phyloP scores from a whole-genome alignment of 2,888 invertebrate species.

The Oscheius onirici region DNA sequence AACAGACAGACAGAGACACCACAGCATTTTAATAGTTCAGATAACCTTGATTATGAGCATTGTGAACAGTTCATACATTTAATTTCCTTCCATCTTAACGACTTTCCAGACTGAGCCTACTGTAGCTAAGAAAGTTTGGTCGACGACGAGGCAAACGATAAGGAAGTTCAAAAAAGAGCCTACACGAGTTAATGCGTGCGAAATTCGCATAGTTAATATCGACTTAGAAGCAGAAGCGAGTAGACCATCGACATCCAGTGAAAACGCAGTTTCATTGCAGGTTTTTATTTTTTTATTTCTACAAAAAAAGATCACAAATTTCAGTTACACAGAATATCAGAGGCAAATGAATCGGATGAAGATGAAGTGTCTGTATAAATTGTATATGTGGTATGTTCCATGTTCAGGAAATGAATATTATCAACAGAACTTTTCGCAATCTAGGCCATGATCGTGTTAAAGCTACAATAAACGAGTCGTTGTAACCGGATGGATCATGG shows the following conservation, averaged over 20 bases:
- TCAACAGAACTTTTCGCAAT: conserved; percentile 24
- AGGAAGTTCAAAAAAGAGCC: conserved; percentile 59
- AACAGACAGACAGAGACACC: no score
- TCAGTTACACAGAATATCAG: conserved; percentile 21
- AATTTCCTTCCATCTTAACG: no score
- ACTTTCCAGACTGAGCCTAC: conserved; percentile 63
- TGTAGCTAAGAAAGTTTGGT: conserved; percentile 68
- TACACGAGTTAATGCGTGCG: conserved; percentile 42
- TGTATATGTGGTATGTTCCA: neutral
- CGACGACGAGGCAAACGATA: conserved; percentile 66
- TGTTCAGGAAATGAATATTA: conserved; percentile 13
- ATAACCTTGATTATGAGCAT: no score
- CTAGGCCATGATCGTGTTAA: conserved; percentile 27
- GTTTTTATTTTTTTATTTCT: neutral
- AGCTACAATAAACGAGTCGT: conserved; percentile 21
- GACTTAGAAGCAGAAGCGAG: conserved; percentile 54
- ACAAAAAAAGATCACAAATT: neutral
- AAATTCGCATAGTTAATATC: conserved; percentile 54
- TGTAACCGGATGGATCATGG: conserved; percentile 9
- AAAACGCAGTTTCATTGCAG: conserved; percentile 11
- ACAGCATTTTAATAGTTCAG: no score
- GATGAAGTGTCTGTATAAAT: conserved; percentile 23
- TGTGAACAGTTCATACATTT: no score
- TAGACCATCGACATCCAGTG: conserved; percentile 30
- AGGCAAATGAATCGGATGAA: conserved; percentile 26